A percentile compares a stretch with the other conserved stretches of the same genome.
Evolutionary conservation across 2,113 vertebrate genomes (phyloP).

Genomic region (Daubentonia madagascariensis): DNA sequence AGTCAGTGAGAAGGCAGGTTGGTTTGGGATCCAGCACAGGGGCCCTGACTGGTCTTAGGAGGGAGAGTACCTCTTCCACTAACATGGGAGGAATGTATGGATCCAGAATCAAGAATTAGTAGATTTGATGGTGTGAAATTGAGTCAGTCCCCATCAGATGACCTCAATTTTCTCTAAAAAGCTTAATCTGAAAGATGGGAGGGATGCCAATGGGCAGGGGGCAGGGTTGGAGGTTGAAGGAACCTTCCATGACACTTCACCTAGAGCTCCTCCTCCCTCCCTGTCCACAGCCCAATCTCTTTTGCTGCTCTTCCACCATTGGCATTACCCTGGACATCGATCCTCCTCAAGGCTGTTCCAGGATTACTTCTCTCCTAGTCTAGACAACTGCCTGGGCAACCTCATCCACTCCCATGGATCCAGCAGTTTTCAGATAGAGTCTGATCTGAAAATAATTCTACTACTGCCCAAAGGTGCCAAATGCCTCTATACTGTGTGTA

Average conservation of each 20-base stretch:
- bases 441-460: background rate
- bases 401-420: background rate
- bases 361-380: background rate
- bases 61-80: background rate
- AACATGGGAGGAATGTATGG: background rate
- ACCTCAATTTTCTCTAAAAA: background rate
- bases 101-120: background rate
- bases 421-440: background rate
- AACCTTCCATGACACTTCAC: background rate
- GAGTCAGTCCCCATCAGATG: background rate
- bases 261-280: too few species aligned
- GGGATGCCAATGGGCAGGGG: background rate
- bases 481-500: background rate
- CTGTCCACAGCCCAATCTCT: background rate
- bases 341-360: background rate
- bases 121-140: background rate
- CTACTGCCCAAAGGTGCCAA: background rate
- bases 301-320: background rate
- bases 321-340: background rate
- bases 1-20: background rate
- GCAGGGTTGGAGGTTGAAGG: background rate
- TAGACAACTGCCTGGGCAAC: background rate
- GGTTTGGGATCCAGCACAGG: background rate
- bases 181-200: background rate
- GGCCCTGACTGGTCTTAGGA: background rate